Evolutionary conservation across 2,888 invertebrate genomes (phyloP).

Genomic region (Lycocerus yunnanus): DNA sequence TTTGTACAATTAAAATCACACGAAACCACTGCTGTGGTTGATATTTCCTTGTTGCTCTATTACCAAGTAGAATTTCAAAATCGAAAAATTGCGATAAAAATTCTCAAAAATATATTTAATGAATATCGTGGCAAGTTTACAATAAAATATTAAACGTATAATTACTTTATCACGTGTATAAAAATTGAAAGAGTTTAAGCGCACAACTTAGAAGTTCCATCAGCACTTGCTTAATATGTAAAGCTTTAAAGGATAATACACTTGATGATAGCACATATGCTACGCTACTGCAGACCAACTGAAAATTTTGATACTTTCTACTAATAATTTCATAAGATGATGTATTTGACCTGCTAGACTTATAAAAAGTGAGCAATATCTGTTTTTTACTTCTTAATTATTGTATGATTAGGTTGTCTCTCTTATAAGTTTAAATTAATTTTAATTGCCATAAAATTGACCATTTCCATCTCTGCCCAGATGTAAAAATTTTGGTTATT

Average conservation of each 20-base stretch:
- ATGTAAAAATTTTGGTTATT: neutral
- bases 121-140: too few relatives aligned
- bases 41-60: too few relatives aligned
- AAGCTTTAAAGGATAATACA: conserved; percentile 1
- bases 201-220: conserved; percentile 1
- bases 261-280: conserved; percentile 18
- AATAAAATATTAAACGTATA: neutral
- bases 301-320: neutral
- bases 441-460: conserved; percentile 25
- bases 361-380: conserved; percentile 23
- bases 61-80: too few relatives aligned
- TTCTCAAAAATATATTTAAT: too few relatives aligned
- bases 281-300: conserved; percentile 7
- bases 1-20: too few relatives aligned
- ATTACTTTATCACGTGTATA: neutral
- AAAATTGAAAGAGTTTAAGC: neutral
- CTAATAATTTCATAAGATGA: neutral
- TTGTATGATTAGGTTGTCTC: conserved; percentile 28
- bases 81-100: too few relatives aligned
- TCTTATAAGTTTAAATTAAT: conserved; percentile 32
- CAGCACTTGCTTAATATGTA: conserved; percentile 16
- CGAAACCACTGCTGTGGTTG: too few relatives aligned
- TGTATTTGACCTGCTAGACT: conserved; percentile 4
- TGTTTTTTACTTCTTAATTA: conserved; percentile 24
- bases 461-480: neutral